phyloP scores from a whole-genome alignment of 2,888 invertebrate species.

The Macroteleia sp. region DNA sequence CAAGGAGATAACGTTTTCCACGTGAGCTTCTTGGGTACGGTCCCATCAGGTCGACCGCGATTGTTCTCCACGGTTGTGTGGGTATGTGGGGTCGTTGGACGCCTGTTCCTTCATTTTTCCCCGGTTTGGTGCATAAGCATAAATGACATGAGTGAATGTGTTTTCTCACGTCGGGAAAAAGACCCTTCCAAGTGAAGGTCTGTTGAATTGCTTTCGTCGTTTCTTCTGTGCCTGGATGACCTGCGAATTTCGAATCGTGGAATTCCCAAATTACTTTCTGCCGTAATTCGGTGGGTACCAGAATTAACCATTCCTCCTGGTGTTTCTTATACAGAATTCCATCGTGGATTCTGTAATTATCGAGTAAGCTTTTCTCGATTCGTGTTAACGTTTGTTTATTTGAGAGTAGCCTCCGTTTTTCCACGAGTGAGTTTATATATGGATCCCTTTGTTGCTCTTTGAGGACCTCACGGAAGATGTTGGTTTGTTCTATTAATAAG shows the following conservation, averaged over 20 bases:
- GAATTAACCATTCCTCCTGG: neutral
- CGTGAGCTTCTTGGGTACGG: neutral
- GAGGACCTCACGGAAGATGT: too few relatives aligned
- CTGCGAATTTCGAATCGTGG: too few relatives aligned
- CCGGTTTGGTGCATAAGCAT: constrained; percentile 8
- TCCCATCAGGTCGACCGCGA: too few relatives aligned
- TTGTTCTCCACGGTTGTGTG: too few relatives aligned
- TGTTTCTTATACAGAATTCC: neutral
- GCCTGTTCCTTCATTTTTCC: neutral
- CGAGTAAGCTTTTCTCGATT: neutral
- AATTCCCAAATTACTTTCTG: neutral
- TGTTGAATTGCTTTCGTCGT: too few relatives aligned
- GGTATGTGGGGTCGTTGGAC: neutral
- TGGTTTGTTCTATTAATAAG: neutral
- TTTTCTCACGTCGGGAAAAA: neutral
- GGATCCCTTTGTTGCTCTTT: neutral
- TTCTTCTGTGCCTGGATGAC: too few relatives aligned
- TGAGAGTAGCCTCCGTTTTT: neutral
- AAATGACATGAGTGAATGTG: neutral
- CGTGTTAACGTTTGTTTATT: neutral
- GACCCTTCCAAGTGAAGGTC: too few relatives aligned
- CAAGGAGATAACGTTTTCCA: neutral
- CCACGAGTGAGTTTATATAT: neutral
- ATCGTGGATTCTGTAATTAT: neutral
- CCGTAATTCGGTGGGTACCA: neutral